Evolutionary conservation across 1,140 invertebrate genomes (phyloP), one percentile per base, ranked within the genome.

Genomic region (Drosophila pseudoananassae): DNA sequence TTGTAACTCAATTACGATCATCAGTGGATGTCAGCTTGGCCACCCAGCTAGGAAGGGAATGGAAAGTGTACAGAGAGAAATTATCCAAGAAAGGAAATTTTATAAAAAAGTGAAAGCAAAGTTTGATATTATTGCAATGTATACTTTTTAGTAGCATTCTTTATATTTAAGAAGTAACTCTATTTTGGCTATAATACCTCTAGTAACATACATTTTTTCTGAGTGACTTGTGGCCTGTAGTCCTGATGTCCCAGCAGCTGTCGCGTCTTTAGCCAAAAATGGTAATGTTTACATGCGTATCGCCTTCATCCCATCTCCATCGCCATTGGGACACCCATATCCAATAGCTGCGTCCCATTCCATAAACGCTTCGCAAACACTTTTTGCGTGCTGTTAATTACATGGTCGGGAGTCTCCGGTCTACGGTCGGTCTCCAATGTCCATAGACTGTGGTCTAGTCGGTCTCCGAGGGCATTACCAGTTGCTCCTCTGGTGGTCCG

Each of bases 311-410:
- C 66, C 70, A 46, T 17, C 29, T 7, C 43, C 66, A 49, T 23
- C 63, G 40, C n/a, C 40, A 43, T 17, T 43, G 40, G 40, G 40
- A 43, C 40, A 43, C 40, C 14, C 40, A 43, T 43, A 43, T 43
- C 40, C 40, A 43, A 43, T 43, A 43, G 40, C 40, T 17, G 14
- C 4, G 14, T 38, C 55, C 56, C 68, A 68, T 76, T 76, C 82
- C 82, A 85, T 85, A 76, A 88, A 87, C 77, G 78, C 71, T 57
- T 78, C 74, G 73, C 64, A 78, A 89, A 88, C 84, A 84, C 85
- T 88, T 88, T 88, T 88, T 88, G 84, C 84, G 84, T 88, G 84
- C 80, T 66, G 79, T 89, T 88, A 88, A 88, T 88, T 88, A 88
- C 84, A 88, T 89, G 84, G 70, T 74, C 71, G 65, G 47, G 50